Base-by-base conservation (phyloP, 2,888 invertebrate genomes). In the Acronicta alni region DNA sequence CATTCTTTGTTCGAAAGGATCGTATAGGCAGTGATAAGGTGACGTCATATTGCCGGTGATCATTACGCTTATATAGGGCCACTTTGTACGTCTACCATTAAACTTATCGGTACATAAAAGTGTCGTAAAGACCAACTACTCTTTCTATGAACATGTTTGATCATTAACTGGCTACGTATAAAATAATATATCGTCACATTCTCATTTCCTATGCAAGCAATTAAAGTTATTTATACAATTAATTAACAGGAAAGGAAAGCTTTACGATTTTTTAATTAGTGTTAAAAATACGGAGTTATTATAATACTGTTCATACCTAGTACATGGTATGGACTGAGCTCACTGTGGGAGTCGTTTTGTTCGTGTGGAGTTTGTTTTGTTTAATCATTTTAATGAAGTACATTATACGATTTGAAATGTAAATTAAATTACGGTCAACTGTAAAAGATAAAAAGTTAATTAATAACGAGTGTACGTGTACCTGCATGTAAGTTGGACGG, bases 261-360 rank as follows among this genome's bases (percentile, higher is more conserved):
- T 48, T 53, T 37, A 62, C 30, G n/a, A 39, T 43, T 17, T 39
- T n/a, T 39, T 67, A 46, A 60, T 59, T 17, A 59, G 15, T 16
- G 52, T 43, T 62, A 58, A 47, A 49, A 54, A 54, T 35, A 49
- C 10, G 16, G 26, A 52, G 16, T 72, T 55, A 30, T 39, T 37
- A 52, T 16, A 17, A 12, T 30, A 37, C n/a, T 7, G 26, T 41
- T 41, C 12, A 32, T 56, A 56, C 4, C 39, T 57, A 44, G 46
- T 42, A 35, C 26, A 35, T 45, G 32, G 26, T 15, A 18, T 30
- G 30, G 41, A 23, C 6, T 15, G 15, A 12, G 30, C 12, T 30
- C 3, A 3, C 30, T 39, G 23, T 14, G 14, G 43, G 23, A 42
- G 30, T 12, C 42, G 9, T 30, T 12, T 43, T 18, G 10, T 18